phyloP scores from a whole-genome alignment of 2,797 vertebrate species.

The Anniella stebbinsi region DNA sequence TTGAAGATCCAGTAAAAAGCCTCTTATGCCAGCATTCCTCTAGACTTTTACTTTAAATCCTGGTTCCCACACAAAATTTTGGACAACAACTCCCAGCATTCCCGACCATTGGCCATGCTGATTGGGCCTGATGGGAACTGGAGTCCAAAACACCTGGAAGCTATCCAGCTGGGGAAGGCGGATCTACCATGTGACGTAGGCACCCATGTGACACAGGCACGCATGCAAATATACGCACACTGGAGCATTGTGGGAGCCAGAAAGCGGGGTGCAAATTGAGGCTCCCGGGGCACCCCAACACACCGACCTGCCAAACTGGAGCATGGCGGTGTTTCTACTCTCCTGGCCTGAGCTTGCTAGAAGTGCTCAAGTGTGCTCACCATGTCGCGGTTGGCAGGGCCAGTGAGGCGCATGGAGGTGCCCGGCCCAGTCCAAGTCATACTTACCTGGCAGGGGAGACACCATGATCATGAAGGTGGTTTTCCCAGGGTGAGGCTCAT shows the following conservation, averaged over 20 bases:
- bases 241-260: not conserved
- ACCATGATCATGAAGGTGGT: constrained; percentile 44
- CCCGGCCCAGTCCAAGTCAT: too few relatives aligned
- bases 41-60: too few relatives aligned
- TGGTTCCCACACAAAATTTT: too few relatives aligned
- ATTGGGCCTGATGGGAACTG: too few relatives aligned
- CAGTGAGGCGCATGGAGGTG: not conserved
- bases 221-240: not conserved
- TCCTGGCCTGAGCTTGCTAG: fast-evolving
- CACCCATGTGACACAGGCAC: not conserved
- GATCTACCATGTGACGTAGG: too few relatives aligned
- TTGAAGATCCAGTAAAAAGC: too few relatives aligned
- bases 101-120: too few relatives aligned
- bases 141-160: too few relatives aligned
- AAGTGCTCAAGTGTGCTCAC: fast-evolving
- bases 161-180: too few relatives aligned
- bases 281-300: not conserved
- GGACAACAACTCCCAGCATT: too few relatives aligned
- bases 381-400: not conserved
- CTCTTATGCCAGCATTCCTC: too few relatives aligned
- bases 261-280: not conserved
- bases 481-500: constrained; percentile 50
- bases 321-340: fast-evolving
- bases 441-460: constrained; percentile 39
- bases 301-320: not conserved